Base-by-base conservation (phyloP, 2,888 invertebrate genomes). In the Morpho deidamia region DNA sequence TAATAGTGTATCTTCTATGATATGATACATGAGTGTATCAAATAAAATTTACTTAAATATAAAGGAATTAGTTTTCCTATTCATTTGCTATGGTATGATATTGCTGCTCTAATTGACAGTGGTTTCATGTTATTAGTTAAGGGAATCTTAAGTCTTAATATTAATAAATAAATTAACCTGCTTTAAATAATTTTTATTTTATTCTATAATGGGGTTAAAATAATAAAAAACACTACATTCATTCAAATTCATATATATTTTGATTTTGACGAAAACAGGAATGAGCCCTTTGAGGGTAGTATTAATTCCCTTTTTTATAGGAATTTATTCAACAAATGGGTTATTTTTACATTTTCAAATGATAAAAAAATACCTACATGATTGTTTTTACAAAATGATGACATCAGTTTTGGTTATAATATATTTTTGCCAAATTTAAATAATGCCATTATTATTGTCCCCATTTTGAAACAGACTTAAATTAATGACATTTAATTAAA, bases 81-180 rank as follows among this genome's bases (percentile, higher is more conserved):
- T 74, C 72, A 72, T 62, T 49, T 70, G 69, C 74, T 76, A 69
- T 72, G 66, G 70, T 74, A 76, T 72, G 66, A 70, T 74, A 76
- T 76, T 74, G 69, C 68, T 76, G 68, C 74, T 78, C 64, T 73
- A 69, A 73, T 66, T 78, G 76, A 76, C 68, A 70, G 66, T 70
- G 66, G 64, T 79, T 81, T 78, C 71, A 71, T 80, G 71, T 80
- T 61, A 71, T 78, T 81, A 79, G 76, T 64, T 78, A 80, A 78
- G 78, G 76, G 71, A 71, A 73, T 66, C 56, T 76, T 80, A 81
- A 37, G 76, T 78, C 63, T 71, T 73, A 73, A 75, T 67, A 63
- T 73, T 71, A 81, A 80, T 71, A 43, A 81, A 81, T 81, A 81
- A 84, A 84, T 76, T 78, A 76, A 79, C 76, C 69, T 82, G 80